phyloP scores from a whole-genome alignment of 2,888 invertebrate genomes.

The Acleris laterana region DNA sequence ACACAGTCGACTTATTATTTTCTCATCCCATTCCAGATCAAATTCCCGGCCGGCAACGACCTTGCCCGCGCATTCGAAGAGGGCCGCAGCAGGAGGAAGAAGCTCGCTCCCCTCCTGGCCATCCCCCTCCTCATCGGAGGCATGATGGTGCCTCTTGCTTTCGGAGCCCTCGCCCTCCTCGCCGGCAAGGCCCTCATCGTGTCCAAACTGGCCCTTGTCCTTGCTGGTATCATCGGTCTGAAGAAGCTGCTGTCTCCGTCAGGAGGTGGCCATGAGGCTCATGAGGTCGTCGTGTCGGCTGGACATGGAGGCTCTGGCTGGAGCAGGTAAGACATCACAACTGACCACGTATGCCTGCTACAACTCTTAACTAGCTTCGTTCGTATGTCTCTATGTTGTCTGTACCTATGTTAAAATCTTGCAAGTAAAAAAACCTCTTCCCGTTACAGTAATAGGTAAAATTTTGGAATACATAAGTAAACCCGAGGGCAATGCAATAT shows the following conservation, averaged over 20 bases:
- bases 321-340: constrained; percentile 79
- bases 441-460: no score
- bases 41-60: constrained; percentile 88
- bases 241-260: constrained; percentile 91
- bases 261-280: constrained; percentile 86
- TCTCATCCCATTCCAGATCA: constrained; percentile 81
- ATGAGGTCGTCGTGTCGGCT: constrained; percentile 89
- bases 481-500: no score
- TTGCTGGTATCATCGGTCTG: constrained; percentile 93
- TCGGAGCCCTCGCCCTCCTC: constrained; percentile 91
- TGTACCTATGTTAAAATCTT: no score
- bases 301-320: constrained; percentile 89
- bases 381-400: no score
- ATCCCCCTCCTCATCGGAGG: constrained; percentile 92
- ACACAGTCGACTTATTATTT: neutral
- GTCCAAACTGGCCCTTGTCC: constrained; percentile 91
- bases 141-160: constrained; percentile 91
- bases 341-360: no score
- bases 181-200: constrained; percentile 94
- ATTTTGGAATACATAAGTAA: no score
- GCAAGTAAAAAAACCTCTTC: no score
- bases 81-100: constrained; percentile 89
- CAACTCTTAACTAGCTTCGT: no score
- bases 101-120: constrained; percentile 89
- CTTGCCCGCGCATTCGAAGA: constrained; percentile 86